A percentile compares a stretch with the other conserved stretches of the same genome.
Evolutionary conservation across 2,888 invertebrate species (phyloP).

Genomic region (Fragum whitleyi): DNA sequence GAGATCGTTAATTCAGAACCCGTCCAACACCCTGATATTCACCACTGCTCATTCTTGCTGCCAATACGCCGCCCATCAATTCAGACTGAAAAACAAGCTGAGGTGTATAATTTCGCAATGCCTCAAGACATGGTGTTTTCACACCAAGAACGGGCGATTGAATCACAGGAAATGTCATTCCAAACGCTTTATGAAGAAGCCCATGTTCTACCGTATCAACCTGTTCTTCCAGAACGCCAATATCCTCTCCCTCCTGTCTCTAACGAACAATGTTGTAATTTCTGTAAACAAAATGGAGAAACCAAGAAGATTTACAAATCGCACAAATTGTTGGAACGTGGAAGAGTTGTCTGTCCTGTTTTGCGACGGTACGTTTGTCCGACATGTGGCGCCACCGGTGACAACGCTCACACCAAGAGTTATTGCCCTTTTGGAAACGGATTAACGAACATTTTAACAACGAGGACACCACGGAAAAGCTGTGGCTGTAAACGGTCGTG

Average conservation of each 20-base stretch:
- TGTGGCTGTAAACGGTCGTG: constrained; percentile 54
- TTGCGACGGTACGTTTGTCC: constrained; percentile 90
- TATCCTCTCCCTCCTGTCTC: not conserved
- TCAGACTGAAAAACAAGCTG: too few relatives aligned
- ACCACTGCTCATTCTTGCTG: not conserved
- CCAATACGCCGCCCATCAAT: too few relatives aligned
- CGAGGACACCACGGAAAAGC: constrained; percentile 48
- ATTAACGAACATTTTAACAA: constrained; percentile 21
- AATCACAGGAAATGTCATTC: too few relatives aligned
- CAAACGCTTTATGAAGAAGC: too few relatives aligned
- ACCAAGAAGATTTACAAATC: constrained; percentile 88
- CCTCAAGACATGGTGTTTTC: too few relatives aligned
- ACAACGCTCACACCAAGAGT: constrained; percentile 91
- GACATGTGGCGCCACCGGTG: constrained; percentile 90
- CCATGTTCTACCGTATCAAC: not conserved
- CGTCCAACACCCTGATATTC: not conserved
- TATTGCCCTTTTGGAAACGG: constrained; percentile 87
- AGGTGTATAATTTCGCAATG: too few relatives aligned
- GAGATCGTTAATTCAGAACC: not conserved
- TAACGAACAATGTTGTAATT: constrained; percentile 33
- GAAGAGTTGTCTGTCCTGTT: constrained; percentile 90
- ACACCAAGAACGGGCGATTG: too few relatives aligned
- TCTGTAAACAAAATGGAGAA: constrained; percentile 92
- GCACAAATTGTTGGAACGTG: constrained; percentile 89
- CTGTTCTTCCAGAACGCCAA: not conserved